Percentiles rank a stretch among this genome's conserved stretches.
Conservation (phyloP, 1,140 invertebrate species). For the Eriocheir sinensis region DNA sequence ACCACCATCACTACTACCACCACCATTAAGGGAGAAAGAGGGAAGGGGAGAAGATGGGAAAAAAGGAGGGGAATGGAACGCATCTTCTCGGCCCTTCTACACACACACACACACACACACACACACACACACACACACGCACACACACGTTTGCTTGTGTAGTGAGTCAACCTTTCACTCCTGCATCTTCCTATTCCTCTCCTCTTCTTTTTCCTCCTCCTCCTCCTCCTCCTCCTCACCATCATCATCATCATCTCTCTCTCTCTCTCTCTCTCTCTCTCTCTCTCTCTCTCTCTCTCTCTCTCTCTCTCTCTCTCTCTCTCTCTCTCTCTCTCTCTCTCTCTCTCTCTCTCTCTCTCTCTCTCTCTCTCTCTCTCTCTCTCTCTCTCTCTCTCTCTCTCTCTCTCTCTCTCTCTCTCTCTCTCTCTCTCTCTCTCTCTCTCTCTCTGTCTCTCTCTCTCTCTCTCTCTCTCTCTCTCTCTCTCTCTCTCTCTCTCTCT, state of each 20-base stretch:
- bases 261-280: not conserved
- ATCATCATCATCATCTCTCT: not conserved
- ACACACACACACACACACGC: slow-evolving; percentile 44
- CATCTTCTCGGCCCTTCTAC: too few species aligned
- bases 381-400: not conserved
- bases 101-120: slow-evolving; percentile 40
- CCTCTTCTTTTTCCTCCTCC: not conserved
- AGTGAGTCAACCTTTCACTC: not conserved
- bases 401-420: not conserved
- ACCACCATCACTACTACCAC: not conserved
- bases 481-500: not conserved
- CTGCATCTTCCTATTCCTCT: not conserved
- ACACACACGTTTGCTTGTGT: not conserved
- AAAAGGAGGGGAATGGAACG: too few species aligned
- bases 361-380: not conserved
- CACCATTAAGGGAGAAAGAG: too few species aligned
- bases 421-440: not conserved
- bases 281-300: not conserved
- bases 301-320: not conserved
- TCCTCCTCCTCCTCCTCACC: not conserved
- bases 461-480: not conserved
- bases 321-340: not conserved
- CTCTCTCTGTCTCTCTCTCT: not conserved
- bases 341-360: not conserved
- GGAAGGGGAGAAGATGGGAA: too few species aligned